Conservation (phyloP, 2,888 invertebrate species). For the Drosophila glabriapex region DNA sequence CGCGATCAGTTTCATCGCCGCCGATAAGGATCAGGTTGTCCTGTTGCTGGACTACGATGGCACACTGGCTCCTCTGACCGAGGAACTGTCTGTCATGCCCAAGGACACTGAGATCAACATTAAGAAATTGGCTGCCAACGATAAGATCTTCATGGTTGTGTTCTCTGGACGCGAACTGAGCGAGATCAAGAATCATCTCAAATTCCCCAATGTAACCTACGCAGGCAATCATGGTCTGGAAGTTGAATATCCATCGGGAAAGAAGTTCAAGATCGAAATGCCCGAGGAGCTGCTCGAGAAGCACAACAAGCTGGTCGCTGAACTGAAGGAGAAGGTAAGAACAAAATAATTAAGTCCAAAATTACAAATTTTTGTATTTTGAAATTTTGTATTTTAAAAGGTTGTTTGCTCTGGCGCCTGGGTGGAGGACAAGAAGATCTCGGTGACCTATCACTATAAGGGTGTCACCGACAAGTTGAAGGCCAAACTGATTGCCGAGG, state of each 20-base stretch:
- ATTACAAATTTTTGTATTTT: background rate
- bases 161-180: conserved; percentile 91
- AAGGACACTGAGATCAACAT: conserved; percentile 90
- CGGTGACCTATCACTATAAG: conserved; percentile 91
- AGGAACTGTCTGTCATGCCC: conserved; percentile 88
- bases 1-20: conserved; percentile 86
- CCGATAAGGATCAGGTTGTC: conserved; percentile 88
- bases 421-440: conserved; percentile 92
- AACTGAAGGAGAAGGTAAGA: conserved; percentile 88
- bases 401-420: conserved; percentile 90
- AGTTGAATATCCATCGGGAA: conserved; percentile 91
- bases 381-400: conserved; percentile 74
- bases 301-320: conserved; percentile 88
- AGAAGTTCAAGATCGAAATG: conserved; percentile 91
- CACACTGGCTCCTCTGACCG: conserved; percentile 90
- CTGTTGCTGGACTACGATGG: conserved; percentile 91
- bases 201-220: conserved; percentile 88
- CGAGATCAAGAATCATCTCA: conserved; percentile 90
- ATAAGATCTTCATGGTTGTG: conserved; percentile 90
- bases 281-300: conserved; percentile 89
- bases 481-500: conserved; percentile 87
- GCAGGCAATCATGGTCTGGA: conserved; percentile 92
- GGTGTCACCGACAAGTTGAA: conserved; percentile 89
- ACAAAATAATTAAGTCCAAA: background rate
- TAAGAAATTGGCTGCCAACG: conserved; percentile 89